Percentiles rank a stretch among this genome's conserved stretches.
Evolutionary conservation across 2,797 vertebrate species (phyloP).

Genomic region (Bradypodion ventrale): DNA sequence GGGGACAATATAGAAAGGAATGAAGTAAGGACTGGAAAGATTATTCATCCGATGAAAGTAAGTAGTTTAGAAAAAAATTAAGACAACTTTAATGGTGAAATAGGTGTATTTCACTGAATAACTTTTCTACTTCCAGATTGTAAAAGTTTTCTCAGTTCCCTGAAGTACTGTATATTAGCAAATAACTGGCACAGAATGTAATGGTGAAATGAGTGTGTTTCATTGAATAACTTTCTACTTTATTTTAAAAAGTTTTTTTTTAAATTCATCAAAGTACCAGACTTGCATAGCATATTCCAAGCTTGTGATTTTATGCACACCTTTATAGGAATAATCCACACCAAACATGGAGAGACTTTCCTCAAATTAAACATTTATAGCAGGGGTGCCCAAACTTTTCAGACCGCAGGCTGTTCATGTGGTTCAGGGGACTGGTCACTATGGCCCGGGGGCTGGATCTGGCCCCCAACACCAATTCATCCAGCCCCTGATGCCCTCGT

Average conservation of each 20-base stretch:
- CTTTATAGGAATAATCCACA: background rate
- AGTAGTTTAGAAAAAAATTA: background rate
- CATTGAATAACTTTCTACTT: background rate
- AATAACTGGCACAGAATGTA: background rate
- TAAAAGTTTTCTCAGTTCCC: background rate
- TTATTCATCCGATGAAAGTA: background rate
- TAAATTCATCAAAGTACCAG: background rate
- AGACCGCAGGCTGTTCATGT: no score
- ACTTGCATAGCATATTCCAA: background rate
- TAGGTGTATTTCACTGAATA: background rate
- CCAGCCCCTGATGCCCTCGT: no score
- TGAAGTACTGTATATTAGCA: background rate
- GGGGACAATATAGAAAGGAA: background rate
- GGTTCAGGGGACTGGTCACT: no score
- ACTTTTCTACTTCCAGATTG: background rate
- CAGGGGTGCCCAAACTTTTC: no score
- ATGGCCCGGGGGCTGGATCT: no score
- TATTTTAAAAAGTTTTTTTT: background rate
- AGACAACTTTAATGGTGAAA: background rate
- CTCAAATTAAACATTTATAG: background rate
- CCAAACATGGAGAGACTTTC: background rate
- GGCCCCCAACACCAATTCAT: no score
- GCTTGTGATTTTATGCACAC: background rate
- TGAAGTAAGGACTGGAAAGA: background rate
- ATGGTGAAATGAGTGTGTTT: background rate